A percentile compares a stretch with the other conserved stretches of the same genome.
Evolutionary conservation across 2,888 invertebrate species (phyloP).

Genomic region (Caenorhabditis sp.): DNA sequence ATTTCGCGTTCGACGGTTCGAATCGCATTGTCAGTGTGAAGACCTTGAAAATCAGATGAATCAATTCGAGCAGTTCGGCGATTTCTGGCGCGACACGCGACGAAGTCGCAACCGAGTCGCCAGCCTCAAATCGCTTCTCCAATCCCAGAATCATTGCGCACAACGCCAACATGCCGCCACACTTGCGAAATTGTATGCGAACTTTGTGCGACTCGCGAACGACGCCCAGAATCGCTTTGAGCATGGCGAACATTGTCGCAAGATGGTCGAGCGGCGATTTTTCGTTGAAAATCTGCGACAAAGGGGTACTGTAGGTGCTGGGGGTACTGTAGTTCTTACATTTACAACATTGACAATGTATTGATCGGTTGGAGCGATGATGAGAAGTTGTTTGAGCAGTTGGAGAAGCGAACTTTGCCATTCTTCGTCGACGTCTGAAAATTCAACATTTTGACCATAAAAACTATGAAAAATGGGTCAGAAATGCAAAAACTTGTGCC

Average conservation of each 20-base stretch:
- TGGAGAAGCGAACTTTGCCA: slow-evolving; percentile 57
- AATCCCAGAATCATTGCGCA: slow-evolving; percentile 92
- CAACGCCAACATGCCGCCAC: slow-evolving; percentile 95
- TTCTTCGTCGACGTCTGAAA: slow-evolving; percentile 48
- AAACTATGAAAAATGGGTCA: too few species aligned
- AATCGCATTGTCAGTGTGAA: slow-evolving; percentile 96
- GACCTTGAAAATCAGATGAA: slow-evolving; percentile 65
- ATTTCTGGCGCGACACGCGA: slow-evolving; percentile 31
- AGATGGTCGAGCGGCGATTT: slow-evolving; percentile 45
- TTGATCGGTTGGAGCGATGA: slow-evolving; percentile 76
- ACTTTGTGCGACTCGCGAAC: slow-evolving; percentile 94
- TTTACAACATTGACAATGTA: slow-evolving; percentile 60
- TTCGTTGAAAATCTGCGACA: slow-evolving; percentile 51
- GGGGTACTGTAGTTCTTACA: slow-evolving; percentile 7
- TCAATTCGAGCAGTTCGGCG: slow-evolving; percentile 55
- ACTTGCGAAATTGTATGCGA: slow-evolving; percentile 93
- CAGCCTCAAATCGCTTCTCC: slow-evolving; percentile 76
- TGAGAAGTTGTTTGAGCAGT: slow-evolving; percentile 83
- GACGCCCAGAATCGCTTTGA: slow-evolving; percentile 54
- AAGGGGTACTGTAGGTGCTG: not conserved
- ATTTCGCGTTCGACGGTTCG: slow-evolving; percentile 97
- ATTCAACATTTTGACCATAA: not conserved
- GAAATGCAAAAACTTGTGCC: too few species aligned
- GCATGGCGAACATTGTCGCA: slow-evolving; percentile 31
- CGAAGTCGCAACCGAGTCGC: slow-evolving; percentile 10